Evolutionary conservation across 2,888 invertebrate species (phyloP), one percentile per base, ranked within the genome.

Genomic region (Blera fallax): DNA sequence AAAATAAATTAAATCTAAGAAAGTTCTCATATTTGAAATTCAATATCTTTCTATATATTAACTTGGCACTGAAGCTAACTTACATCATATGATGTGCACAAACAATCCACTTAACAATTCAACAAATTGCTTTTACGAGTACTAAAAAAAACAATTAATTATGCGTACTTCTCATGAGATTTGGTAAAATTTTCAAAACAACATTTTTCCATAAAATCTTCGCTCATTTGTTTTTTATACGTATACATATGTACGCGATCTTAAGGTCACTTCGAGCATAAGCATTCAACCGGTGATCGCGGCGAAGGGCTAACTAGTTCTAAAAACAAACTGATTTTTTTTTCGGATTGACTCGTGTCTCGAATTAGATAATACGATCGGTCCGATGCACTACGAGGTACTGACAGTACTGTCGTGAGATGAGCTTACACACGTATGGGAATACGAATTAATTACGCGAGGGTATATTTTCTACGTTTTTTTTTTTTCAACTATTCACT

Each of bases 361-460:
- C 14, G 64, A 62, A 24, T 65, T 43, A 58, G 62, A 34, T 56
- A 67, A 48, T 64, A 73, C 81, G 64, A 81, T 78, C 85, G 70
- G 70, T 58, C 65, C 78, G 81, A 78, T 87, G 77, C 77, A 87
- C 85, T 74, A 43, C 56, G 60, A 81, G 37, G 78, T 81, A 87
- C 81, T 81, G 76, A 74, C 77, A 40, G 43, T 37, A 73, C 73
- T 77, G 77, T 76, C 67, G 34, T 78, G 78, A 81, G 87, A 87
- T 87, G 87, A 87, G 87, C 87, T 81, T 85, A 87, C 81, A 77
- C 73, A 78, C 73, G 70, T 77, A 77, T 52, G 77, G 56, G 80
- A 80, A 74, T 48, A 74, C 32, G 76, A 85, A 87, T 81, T 87
- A 87, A 87, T 87, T 87, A 87, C 77, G 77, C 70, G 60, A 34